Percentiles rank a stretch among this genome's conserved stretches.
Conservation (phyloP, 2,888 invertebrate genomes). For the Peribatodes rhomboidaria region DNA sequence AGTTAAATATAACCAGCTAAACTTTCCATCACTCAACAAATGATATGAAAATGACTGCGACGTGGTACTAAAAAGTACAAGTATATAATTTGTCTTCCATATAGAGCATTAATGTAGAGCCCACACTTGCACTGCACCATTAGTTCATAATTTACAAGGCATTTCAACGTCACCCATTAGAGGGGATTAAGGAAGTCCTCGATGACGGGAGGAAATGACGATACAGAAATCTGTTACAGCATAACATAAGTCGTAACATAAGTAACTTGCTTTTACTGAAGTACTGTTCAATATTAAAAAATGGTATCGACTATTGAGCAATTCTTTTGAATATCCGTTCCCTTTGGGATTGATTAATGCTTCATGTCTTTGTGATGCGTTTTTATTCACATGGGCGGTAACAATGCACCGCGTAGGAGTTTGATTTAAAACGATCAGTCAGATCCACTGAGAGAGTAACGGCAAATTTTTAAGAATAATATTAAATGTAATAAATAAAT, state of each 20-base stretch:
- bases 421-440: conserved; percentile 29
- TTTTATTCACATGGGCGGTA: conserved; percentile 28
- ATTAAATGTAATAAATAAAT: conserved; percentile 6
- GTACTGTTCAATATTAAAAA: conserved; percentile 23
- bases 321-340: conserved; percentile 21
- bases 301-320: conserved; percentile 23
- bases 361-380: conserved; percentile 22
- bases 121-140: conserved; percentile 76
- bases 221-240: conserved; percentile 54
- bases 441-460: conserved; percentile 22
- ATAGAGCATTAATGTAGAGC: conserved; percentile 45
- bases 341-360: conserved; percentile 23
- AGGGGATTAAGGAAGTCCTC: conserved; percentile 73
- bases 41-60: not conserved
- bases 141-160: conserved; percentile 69
- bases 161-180: conserved; percentile 79
- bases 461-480: conserved; percentile 24
- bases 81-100: conserved; percentile 38
- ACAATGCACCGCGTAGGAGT: conserved; percentile 35
- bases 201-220: conserved; percentile 77
- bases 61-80: conserved; percentile 11
- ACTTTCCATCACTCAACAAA: not conserved
- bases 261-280: not conserved
- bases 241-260: not conserved
- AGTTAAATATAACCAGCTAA: not conserved